These are phyloP conservation scores for Dreissena polymorpha DNA, from an alignment of 1,140 invertebrate genomes.

Conservation along the genomic window DNA sequence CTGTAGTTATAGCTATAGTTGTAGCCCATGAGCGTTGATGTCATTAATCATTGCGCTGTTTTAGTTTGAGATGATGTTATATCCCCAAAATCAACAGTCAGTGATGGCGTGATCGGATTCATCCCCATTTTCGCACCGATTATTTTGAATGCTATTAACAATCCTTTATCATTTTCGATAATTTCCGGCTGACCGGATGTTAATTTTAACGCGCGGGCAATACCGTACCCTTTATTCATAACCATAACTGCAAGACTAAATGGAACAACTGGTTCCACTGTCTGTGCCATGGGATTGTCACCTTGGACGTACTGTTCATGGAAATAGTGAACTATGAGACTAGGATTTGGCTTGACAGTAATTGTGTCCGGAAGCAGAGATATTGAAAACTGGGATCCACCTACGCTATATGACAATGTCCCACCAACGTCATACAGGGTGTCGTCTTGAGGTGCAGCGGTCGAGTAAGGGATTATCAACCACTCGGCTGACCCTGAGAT, in stretches of 20 bases:
- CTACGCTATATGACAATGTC: constrained; percentile 35
- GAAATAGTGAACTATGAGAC: constrained; percentile 59
- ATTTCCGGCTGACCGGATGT: constrained; percentile 70
- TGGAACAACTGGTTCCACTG: constrained; percentile 41
- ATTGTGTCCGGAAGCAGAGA: constrained; percentile 59
- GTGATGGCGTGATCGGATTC: constrained; percentile 52
- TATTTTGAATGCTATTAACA: constrained; percentile 66
- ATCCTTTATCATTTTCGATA: constrained; percentile 68
- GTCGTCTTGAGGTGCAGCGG: constrained; percentile 55
- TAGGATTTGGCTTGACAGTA: constrained; percentile 60
- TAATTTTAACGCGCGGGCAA: constrained; percentile 61
- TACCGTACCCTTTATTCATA: constrained; percentile 61
- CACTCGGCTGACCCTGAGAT: constrained; percentile 54
- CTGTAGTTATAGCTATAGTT: constrained; percentile 66
- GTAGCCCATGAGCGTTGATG: constrained; percentile 58
- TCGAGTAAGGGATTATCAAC: constrained; percentile 60
- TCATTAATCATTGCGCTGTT: constrained; percentile 63
- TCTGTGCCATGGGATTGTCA: constrained; percentile 59
- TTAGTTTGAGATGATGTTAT: constrained; percentile 59
- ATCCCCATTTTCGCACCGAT: constrained; percentile 58
- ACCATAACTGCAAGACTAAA: constrained; percentile 64
- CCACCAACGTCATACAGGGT: constrained; percentile 57
- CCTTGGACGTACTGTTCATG: constrained; percentile 59
- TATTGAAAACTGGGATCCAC: constrained; percentile 52
- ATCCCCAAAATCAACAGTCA: constrained; percentile 64